Conservation (phyloP, 2,797 vertebrate genomes). For the Pseudochromis fuscus region DNA sequence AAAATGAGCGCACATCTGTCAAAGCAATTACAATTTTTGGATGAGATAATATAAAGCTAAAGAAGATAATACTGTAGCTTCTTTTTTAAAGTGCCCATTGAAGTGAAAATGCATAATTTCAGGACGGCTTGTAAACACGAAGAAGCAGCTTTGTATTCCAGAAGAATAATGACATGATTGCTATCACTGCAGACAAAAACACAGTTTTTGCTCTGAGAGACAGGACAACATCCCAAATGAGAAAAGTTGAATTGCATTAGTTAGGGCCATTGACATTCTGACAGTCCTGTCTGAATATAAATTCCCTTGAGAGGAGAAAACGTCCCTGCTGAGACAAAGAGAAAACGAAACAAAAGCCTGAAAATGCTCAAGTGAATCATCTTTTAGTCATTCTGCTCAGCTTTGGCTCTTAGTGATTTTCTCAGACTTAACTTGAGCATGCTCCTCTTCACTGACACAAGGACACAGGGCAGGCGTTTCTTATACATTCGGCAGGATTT, state of each 20-base stretch:
- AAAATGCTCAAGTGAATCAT: slow-evolving; percentile 66
- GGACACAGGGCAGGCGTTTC: slow-evolving; percentile 41
- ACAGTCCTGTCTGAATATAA: slow-evolving; percentile 64
- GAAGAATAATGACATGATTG: slow-evolving; percentile 46
- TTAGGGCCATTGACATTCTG: slow-evolving; percentile 71
- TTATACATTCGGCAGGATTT: slow-evolving; percentile 66
- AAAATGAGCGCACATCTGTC: background rate
- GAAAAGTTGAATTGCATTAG: slow-evolving; percentile 70
- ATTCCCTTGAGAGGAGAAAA: slow-evolving; percentile 48
- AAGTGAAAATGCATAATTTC: background rate
- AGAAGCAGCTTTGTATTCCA: slow-evolving; percentile 48
- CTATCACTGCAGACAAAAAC: slow-evolving; percentile 37
- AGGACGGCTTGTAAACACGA: slow-evolving; percentile 11
- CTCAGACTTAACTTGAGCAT: slow-evolving; percentile 42
- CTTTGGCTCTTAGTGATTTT: slow-evolving; percentile 53
- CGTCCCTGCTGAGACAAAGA: slow-evolving; percentile 35
- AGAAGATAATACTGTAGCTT: background rate
- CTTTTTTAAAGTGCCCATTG: slow-evolving; percentile 6
- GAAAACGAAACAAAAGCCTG: slow-evolving; percentile 42
- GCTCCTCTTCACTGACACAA: slow-evolving; percentile 63
- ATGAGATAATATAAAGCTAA: background rate
- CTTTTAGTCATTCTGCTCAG: slow-evolving; percentile 61
- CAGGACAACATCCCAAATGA: slow-evolving; percentile 58
- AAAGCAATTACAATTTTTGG: background rate
- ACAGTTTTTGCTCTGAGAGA: slow-evolving; percentile 60